Evolutionary conservation across 2,113 vertebrate species (phyloP).

Genomic region (Camarhynchus parvulus): DNA sequence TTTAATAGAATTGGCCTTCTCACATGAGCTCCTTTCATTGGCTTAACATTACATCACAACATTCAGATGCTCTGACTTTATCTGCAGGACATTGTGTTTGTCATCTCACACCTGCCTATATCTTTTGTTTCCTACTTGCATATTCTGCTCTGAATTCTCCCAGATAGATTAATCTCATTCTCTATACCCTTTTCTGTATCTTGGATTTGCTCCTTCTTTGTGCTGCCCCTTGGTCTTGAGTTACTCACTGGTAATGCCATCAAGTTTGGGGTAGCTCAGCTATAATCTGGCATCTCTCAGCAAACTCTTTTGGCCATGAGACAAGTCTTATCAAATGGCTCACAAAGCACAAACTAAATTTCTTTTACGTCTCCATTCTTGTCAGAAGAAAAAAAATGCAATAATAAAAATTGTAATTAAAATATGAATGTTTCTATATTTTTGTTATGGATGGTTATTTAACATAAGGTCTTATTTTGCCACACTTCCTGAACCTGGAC

Average conservation of each 20-base stretch:
- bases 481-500: not conserved
- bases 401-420: not conserved
- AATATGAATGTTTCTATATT: not conserved
- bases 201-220: not conserved
- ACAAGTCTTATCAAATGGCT: not conserved
- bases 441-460: not conserved
- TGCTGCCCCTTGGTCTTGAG: not conserved
- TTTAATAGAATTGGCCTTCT: not conserved
- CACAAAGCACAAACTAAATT: not conserved
- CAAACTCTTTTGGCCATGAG: not conserved
- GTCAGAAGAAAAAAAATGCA: not conserved
- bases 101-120: slow-evolving; percentile 10
- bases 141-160: slow-evolving; percentile 9
- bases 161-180: not conserved
- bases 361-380: not conserved
- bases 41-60: not conserved
- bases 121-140: not conserved
- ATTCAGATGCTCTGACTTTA: not conserved
- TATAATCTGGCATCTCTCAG: not conserved
- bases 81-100: not conserved
- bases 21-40: not conserved
- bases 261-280: not conserved
- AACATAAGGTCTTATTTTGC: not conserved
- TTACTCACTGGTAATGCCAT: not conserved
- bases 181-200: not conserved